Conservation (phyloP, 2,797 vertebrate species). For the Syncerus caffer region DNA sequence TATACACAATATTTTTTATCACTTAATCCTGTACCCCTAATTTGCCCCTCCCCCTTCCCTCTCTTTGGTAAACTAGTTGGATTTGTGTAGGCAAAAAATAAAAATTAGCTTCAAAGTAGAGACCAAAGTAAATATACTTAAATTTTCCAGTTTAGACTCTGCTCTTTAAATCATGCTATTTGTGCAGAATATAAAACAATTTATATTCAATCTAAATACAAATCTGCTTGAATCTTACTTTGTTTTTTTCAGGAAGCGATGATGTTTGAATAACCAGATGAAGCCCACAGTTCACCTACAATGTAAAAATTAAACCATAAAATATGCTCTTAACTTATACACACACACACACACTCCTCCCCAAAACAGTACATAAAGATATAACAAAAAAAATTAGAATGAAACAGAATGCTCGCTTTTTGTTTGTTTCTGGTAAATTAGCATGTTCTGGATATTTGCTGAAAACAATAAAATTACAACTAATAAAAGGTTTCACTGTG, state of each 20-base stretch:
- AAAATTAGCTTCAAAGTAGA: background rate
- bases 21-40: background rate
- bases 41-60: background rate
- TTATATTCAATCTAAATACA: constrained; percentile 35
- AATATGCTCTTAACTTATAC: constrained; percentile 29
- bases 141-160: constrained; percentile 9
- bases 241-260: constrained; percentile 82
- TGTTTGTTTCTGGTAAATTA: background rate
- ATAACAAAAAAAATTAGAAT: background rate
- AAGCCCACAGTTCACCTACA: constrained; percentile 85
- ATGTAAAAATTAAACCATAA: constrained; percentile 64
- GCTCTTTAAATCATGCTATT: constrained; percentile 37
- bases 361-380: background rate
- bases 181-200: background rate
- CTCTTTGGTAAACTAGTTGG: background rate
- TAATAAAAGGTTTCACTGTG: constrained; percentile 34
- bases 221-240: constrained; percentile 75
- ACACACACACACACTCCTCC: background rate
- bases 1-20: background rate
- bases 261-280: constrained; percentile 86
- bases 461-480: background rate
- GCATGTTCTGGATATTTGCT: background rate
- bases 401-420: background rate
- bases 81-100: constrained; percentile 11
- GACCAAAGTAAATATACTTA: background rate